phyloP scores from a whole-genome alignment of 2,797 vertebrate species.

The Thamnophis elegans region DNA sequence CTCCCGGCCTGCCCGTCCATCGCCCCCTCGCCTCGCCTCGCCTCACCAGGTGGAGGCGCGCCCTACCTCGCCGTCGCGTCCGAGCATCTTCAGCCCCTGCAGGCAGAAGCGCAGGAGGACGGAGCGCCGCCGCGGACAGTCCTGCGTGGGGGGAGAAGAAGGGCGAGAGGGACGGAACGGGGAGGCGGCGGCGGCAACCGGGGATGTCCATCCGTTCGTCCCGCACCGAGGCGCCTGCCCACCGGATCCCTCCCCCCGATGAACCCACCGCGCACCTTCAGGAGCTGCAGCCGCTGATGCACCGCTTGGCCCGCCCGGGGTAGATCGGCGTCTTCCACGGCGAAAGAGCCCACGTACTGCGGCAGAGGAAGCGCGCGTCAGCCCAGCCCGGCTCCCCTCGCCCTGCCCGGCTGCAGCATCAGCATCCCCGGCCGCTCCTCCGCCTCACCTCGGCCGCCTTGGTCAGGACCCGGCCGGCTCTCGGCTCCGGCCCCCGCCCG shows the following conservation, averaged over 20 bases:
- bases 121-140: conserved; percentile 71
- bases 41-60: not conserved
- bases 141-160: conserved; percentile 62
- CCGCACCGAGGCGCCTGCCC: accelerated
- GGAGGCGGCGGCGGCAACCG: too few species aligned
- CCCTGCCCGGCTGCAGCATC: not conserved
- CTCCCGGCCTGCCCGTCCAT: accelerated
- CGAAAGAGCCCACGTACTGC: conserved; percentile 90
- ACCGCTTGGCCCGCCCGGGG: conserved; percentile 80
- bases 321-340: conserved; percentile 81
- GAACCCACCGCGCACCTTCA: conserved; percentile 75
- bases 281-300: conserved; percentile 78
- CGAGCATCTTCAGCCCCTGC: conserved; percentile 91
- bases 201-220: too few species aligned
- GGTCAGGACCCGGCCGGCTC: conserved; percentile 54
- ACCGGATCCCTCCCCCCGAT: not conserved
- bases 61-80: conserved; percentile 82
- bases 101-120: conserved; percentile 89
- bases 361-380: not conserved
- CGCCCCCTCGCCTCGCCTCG: too few species aligned
- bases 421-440: not conserved
- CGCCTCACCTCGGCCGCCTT: conserved; percentile 68
- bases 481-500: conserved; percentile 48
- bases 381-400: not conserved
- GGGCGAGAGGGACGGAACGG: not conserved